Evolutionary conservation across 2,797 vertebrate genomes (phyloP), one percentile per base, ranked within the genome.

Genomic region (Sphenopsis melanotis): DNA sequence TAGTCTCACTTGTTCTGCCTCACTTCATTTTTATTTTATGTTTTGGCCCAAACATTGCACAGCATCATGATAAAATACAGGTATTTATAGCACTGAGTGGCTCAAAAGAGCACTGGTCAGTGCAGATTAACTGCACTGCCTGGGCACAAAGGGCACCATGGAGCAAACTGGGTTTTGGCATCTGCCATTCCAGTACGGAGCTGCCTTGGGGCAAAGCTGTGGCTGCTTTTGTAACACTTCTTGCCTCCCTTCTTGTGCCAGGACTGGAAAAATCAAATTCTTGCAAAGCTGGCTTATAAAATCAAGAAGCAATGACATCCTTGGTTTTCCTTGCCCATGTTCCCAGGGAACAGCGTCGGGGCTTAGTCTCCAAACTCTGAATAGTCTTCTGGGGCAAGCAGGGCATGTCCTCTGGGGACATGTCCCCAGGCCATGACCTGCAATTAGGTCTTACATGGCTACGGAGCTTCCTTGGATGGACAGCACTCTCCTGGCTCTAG

Each of bases 41-140:
- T 71, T 95, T 80, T 83, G 70, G 39, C 42, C 84, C 37, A 92
- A 90, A 72, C 63, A 83, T 86, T 96, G 93, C 61, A 91, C 32
- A 90, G 47, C 77, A 89, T 70, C 53, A 52, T 50, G 59, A 55
- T 32, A 72, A 95, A 90, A 85, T 23, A 19, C 55, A 42, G 61
- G 26, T 76, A 79, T 92, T 84, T 90, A 80, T 93, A 94, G 91
- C 63, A 79, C 44, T 56, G 84, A 85, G 80, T 63, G 44, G 53
- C 46, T 91, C 15, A 20, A 47, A 66, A 26, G 39, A 79, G 24
- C 52, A 5, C 12, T 47, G 70, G 52, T 90, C 88, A 72, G 29
- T 15, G 41, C 19, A 29, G 41, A 65, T 63, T 59, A 63, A 10
- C 37, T 69, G 36, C 27, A 39, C 30, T 87, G 46, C 14, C 17